Conservation (phyloP, 1,140 invertebrate genomes). For the Panagrolaimus sp. region DNA sequence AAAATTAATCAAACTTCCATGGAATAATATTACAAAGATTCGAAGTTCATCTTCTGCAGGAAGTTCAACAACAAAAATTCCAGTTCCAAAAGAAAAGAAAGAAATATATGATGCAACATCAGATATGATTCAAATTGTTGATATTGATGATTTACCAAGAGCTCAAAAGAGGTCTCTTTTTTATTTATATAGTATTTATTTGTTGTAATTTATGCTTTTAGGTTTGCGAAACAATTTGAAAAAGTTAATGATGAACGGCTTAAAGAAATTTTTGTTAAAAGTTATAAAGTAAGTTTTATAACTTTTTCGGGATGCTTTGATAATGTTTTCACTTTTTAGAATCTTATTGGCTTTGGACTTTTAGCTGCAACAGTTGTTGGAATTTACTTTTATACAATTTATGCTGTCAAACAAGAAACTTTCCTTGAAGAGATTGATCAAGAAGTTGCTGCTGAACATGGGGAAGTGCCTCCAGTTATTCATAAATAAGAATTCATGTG, state of each 20-base stretch:
- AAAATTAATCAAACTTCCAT: too few relatives aligned
- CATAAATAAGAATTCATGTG: too few relatives aligned
- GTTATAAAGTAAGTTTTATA: conserved; percentile 48
- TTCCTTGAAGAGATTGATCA: conserved; percentile 59
- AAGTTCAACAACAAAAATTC: neutral
- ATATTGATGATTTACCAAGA: conserved; percentile 54
- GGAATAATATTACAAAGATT: too few relatives aligned
- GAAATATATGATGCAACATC: conserved; percentile 39
- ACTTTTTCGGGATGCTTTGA: neutral
- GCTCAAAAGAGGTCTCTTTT: conserved; percentile 44
- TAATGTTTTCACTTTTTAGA: conserved; percentile 30
- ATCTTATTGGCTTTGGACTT: conserved; percentile 29
- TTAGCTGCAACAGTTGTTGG: conserved; percentile 36
- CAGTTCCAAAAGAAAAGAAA: conserved; percentile 14
- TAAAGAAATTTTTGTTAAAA: conserved; percentile 54
- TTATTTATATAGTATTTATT: too few relatives aligned
- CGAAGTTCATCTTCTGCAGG: neutral
- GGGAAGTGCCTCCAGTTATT: conserved; percentile 14
- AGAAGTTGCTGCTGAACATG: conserved; percentile 51
- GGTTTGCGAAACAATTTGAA: conserved; percentile 56
- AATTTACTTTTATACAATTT: conserved; percentile 57
- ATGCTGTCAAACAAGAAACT: conserved; percentile 55
- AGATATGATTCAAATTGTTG: conserved; percentile 52
- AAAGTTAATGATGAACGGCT: conserved; percentile 51
- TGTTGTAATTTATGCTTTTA: too few relatives aligned